Conservation (phyloP, 2,888 invertebrate genomes). For the Trichopria drosophilae region DNA sequence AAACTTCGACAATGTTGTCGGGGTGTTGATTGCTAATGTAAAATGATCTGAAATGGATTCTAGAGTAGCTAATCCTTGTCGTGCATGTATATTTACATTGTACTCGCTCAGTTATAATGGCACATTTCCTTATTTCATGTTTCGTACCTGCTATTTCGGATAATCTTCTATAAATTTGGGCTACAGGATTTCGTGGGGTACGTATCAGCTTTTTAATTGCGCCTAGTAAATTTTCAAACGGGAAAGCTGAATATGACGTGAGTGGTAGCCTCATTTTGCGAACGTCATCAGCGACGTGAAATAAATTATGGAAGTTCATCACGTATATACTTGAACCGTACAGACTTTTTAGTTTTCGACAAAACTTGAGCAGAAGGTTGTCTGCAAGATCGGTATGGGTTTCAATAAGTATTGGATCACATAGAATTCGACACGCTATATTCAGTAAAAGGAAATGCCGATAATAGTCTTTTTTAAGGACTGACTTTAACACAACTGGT, state of each 20-base stretch:
- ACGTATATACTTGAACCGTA: slow-evolving; percentile 26
- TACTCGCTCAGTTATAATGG: too few relatives aligned
- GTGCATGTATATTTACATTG: neutral
- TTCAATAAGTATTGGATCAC: slow-evolving; percentile 7
- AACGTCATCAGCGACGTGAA: slow-evolving; percentile 32
- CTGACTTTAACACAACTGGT: slow-evolving; percentile 11
- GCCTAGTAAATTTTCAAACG: slow-evolving; percentile 28
- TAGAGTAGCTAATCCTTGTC: neutral
- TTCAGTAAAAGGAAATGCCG: slow-evolving; percentile 25
- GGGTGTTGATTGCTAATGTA: neutral
- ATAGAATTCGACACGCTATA: slow-evolving; percentile 25
- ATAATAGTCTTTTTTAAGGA: slow-evolving; percentile 12
- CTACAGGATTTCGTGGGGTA: slow-evolving; percentile 14
- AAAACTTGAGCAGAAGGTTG: slow-evolving; percentile 20
- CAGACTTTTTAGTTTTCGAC: slow-evolving; percentile 14
- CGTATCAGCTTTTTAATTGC: slow-evolving; percentile 22
- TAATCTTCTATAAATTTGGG: slow-evolving; percentile 8
- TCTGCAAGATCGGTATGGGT: slow-evolving; percentile 14
- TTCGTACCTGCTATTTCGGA: slow-evolving; percentile 9
- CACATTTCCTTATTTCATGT: too few relatives aligned
- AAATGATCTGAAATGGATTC: neutral
- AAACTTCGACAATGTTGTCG: neutral
- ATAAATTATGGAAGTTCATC: slow-evolving; percentile 28
- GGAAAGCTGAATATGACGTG: slow-evolving; percentile 27
- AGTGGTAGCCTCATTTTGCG: slow-evolving; percentile 17